These are phyloP conservation scores for Halocynthia aurantium DNA, from an alignment of 23 tunicate genomes.

Conservation along the genomic window DNA sequence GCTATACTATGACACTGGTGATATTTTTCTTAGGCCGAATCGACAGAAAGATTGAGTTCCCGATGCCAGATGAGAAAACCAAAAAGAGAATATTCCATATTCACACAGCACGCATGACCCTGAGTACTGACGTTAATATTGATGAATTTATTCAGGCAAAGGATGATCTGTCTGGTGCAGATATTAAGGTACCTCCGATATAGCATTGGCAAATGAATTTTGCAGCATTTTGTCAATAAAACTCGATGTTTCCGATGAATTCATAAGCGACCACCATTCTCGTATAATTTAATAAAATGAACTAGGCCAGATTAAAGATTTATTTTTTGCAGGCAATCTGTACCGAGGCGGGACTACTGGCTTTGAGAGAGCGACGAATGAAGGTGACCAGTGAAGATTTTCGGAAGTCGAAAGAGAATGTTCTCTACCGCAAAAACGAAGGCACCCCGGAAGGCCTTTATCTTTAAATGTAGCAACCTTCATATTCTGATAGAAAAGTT, in stretches of 20 bases:
- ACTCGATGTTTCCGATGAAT: not conserved
- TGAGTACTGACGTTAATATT: conserved; percentile 81
- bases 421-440: conserved; percentile 93
- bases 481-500: too few relatives aligned
- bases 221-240: not conserved
- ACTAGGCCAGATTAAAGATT: not conserved
- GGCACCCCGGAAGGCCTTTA: conserved; percentile 96
- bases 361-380: conserved; percentile 91
- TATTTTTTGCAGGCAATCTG: conserved; percentile 66
- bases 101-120: conserved; percentile 96
- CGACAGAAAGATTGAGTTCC: conserved; percentile 97
- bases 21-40: conserved; percentile 56
- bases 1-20: too few relatives aligned
- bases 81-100: conserved; percentile 91
- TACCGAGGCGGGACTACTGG: conserved; percentile 96
- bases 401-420: conserved; percentile 91
- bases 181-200: conserved; percentile 49
- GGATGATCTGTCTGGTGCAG: conserved; percentile 96
- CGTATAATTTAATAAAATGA: not conserved
- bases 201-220: not conserved
- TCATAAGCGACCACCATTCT: not conserved
- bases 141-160: conserved; percentile 94
- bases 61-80: conserved; percentile 93
- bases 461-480: conserved; percentile 21
- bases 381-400: conserved; percentile 94